phyloP scores from a whole-genome alignment of 2,888 invertebrate genomes.

The Hydriomena furcata region DNA sequence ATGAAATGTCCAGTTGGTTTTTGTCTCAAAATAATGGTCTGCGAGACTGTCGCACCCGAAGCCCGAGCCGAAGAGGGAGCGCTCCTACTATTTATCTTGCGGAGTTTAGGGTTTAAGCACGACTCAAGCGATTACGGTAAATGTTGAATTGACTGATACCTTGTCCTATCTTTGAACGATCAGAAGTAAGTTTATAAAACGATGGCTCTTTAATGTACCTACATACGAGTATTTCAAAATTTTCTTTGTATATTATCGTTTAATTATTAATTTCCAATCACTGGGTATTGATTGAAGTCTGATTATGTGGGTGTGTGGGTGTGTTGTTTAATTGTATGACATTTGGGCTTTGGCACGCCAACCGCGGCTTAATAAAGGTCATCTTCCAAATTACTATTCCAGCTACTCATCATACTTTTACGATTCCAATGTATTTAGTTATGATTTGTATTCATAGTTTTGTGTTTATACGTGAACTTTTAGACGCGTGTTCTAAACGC shows the following conservation, averaged over 20 bases:
- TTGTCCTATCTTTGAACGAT: too few species aligned
- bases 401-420: background rate
- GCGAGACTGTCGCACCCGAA: background rate
- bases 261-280: conserved; percentile 15
- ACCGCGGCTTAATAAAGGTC: conserved; percentile 28
- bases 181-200: background rate
- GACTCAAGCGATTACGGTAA: conserved; percentile 5
- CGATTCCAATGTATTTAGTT: background rate
- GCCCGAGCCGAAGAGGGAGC: background rate
- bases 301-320: background rate
- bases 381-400: conserved; percentile 19
- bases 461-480: too few species aligned
- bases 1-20: conserved; percentile 9
- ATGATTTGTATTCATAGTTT: background rate
- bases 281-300: background rate
- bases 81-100: conserved; percentile 12
- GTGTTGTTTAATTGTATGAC: conserved; percentile 14
- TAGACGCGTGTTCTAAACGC: too few species aligned
- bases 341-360: conserved; percentile 25
- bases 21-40: background rate
- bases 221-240: too few species aligned
- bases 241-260: background rate
- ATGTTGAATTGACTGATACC: background rate
- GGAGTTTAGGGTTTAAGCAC: conserved; percentile 9
- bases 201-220: too few species aligned